Evolutionary conservation across 2,113 vertebrate species (phyloP), one percentile per base, ranked within the genome.

Genomic region (Sceloporus tristichus): DNA sequence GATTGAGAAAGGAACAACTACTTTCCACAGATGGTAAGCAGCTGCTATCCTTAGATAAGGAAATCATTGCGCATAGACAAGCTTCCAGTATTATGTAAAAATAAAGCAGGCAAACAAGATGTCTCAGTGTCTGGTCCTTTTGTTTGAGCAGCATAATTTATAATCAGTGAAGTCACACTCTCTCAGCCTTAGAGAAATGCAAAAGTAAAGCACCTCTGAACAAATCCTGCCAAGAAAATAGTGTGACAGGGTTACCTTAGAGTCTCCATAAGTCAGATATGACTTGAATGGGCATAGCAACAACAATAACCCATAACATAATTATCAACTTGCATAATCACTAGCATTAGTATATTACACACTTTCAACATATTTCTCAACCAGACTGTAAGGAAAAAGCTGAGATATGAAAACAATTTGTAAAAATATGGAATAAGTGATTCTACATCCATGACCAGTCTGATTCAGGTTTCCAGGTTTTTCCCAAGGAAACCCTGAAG

Each of bases 1-100:
- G 96, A 97, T 96, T 96, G 95, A 97, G 93, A 96, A 97, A 96
- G 91, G 93, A 96, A 94, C 93, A 96, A 95, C 91, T 89, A 93
- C 94, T 95, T 96, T 92, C 95, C 96, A 94, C 94, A 91, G 92
- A 94, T 94, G 95, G 93, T 95, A 96, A 96, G 94, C 96, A 97
- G 96, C 96, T 97, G 97, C 91, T 95, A 94, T 95, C 91, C 94
- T 96, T 88, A 97, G 97, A 97, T 97, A 97, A 97, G 97, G 88
- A 95, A 96, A 95, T 94, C 95, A 95, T 91, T 91, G 87, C 90
- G 92, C 87, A 86, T n/a, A 81, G 96, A 94, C 95, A 95, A 91
- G 94, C 89, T 95, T 94, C 92, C 94, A 94, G 91, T 93, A 94
- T 59, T 91, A 90, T 91, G 90, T 87, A 93, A 94, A 96, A 94